Base-by-base conservation (phyloP, 1,140 invertebrate species). In the Drosophila orosa region DNA sequence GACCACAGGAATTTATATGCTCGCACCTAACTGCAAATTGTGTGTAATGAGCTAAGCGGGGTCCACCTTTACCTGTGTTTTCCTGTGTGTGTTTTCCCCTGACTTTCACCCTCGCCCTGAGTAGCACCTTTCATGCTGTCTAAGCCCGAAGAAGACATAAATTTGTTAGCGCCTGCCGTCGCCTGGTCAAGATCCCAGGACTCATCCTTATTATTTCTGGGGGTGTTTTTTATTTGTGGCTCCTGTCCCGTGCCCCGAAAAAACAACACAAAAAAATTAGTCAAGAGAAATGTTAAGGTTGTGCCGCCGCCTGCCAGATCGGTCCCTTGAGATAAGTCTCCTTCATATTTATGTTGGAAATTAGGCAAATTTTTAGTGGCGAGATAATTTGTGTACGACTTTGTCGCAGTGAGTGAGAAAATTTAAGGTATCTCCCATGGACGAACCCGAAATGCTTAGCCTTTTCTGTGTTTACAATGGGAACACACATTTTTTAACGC, bases 341-440 rank as follows among this genome's bases (percentile, higher is more conserved):
- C 37, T 77, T 89, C 73, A 85, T 90, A 90, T 89, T 89, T 89
- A 89, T 89, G 84, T 78, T 80, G 73, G 85, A 89, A 89, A 89
- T 89, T 89, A 89, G 84, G 84, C 84, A 89, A 89, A 89, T 89
- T 89, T 87, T 89, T 89, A 89, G 84, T 89, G 80, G 85, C 84
- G 85, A 89, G 84, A 89, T 89, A 89, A 89, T 89, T 89, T 89
- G 84, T 89, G 85, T 89, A 89, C 80, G 84, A 90, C 84, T 89
- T 89, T 90, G 85, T 87, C 83, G 84, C 83, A 87, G 76, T 87
- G 84, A 87, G 84, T 87, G 84, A 87, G 84, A 89, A 89, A 87
- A 84, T 78, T 69, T 50, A 44, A 66, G 56, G 40, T 65, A 74
- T 69, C 74, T 61, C 7, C 12, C 8, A 7, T 25, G 17, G 62